Base-by-base conservation (phyloP, 1,140 invertebrate genomes). In the Pectinophora gossypiella region DNA sequence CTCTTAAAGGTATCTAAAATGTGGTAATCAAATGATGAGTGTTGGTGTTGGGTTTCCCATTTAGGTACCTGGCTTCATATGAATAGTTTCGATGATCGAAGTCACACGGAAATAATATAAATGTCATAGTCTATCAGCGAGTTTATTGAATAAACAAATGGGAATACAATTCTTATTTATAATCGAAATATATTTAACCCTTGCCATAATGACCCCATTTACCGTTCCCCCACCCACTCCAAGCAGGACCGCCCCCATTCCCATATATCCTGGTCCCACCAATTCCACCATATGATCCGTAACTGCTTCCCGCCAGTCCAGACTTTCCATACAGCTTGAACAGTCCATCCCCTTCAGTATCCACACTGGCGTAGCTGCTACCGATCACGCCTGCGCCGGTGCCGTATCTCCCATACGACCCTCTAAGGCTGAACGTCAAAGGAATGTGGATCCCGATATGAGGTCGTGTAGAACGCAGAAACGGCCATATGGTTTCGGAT, bases 181-280 rank as follows among this genome's bases (percentile, higher is more conserved):
- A 32, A 32, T 32, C n/a, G n/a, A n/a, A n/a, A n/a, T 9, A 12
- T 27, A 2, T 42, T 72, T 75, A 85, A 40, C 83, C 80, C 61
- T 84, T 83, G 0, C 83, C 83, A 56, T 86, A 86, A 62, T 86
- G 72, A 3, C 83, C 83, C 83, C 83, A 86, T 59, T 75, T 84
- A 0, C 83, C 83, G 45, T 86, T 86, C 4, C 79, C 80, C 83
- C 83, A 86, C 0, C 83, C 83, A 38, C 68, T 68, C 83, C 83
- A 86, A 0, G 66, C 47, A 1, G 79, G 62, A 15, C 59, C 62
- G 13, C 56, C 50, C 10, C 59, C 57, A 12, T 61, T 55, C 0
- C 76, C 66, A 51, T 71, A 86, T 6, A 84, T 47, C 16, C 67
- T 68, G 0, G 78, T 54, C 12, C 70, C 59, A 9, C 68, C 51